Evolutionary conservation across 1,140 invertebrate genomes (phyloP), one percentile per base, ranked within the genome.

Genomic region (Cotesia vestalis): DNA sequence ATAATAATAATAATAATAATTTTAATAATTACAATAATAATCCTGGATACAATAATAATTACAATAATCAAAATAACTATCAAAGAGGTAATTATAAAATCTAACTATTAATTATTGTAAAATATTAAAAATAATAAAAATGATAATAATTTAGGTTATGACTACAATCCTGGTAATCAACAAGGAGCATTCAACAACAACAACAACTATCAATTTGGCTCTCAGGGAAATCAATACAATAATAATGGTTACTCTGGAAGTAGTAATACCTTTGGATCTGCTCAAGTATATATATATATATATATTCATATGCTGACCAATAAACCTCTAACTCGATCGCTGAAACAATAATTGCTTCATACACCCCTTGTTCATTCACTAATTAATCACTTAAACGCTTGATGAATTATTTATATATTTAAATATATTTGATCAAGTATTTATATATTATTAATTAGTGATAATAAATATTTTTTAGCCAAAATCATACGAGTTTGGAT

Each of bases 401-500:
- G 20, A 66, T 72, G 70, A 59, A 72, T 72, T 66, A 72, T 72
- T 72, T 35, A 72, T 72, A 57, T 27, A 53, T 27, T 17, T 17
- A 17, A 17, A 17, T 17, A 17, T 17, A 17, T 17, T 17, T 17
- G 1, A 17, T 17, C 17, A 17, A 1, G 17, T 17, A 17, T 17
- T 17, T 17, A 17, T 17, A 17, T 17, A 17, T 17, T 17, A 17
- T 17, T 17, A 17, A 17, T 17, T 17, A 17, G 17, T 17, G 17
- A 17, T 12, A 67, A 67, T 35, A 55, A 34, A 52, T 11, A 74
- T 73, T 89, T 89, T 89, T 20, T 84, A 93, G 92, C 91, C 92
- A 12, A 92, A 93, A 80, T 90, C 92, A 0, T 94, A 94, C 82
- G 91, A 93, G 78, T 94, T 94, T 77, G 92, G 92, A 2, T 94